Conservation (phyloP, 2,797 vertebrate species). For the Bovichtus variegatus region DNA sequence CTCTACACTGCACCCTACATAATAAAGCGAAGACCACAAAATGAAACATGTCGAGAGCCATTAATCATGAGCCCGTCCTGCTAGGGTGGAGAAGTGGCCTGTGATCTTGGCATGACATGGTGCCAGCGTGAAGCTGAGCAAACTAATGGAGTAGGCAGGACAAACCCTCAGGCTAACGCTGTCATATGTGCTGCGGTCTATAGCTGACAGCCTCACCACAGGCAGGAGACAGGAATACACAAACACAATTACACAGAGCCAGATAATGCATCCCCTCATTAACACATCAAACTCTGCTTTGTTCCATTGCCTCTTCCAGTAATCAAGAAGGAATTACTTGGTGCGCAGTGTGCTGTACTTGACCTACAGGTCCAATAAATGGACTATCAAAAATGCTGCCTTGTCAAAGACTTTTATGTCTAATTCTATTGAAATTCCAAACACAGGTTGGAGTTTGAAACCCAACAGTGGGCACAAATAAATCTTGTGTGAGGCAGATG, state of each 20-base stretch:
- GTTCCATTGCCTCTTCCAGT: neutral
- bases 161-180: constrained; percentile 49
- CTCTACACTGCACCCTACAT: neutral
- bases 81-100: constrained; percentile 19
- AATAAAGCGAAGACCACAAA: neutral
- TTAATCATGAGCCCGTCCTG: constrained; percentile 45
- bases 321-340: neutral
- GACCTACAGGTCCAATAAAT: constrained; percentile 12
- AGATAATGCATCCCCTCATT: constrained; percentile 15
- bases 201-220: constrained; percentile 44
- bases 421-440: constrained; percentile 60
- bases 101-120: constrained; percentile 43
- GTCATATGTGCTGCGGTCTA: constrained; percentile 39
- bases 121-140: constrained; percentile 45
- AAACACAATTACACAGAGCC: constrained; percentile 8
- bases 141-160: constrained; percentile 57
- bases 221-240: constrained; percentile 16
- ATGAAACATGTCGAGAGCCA: constrained; percentile 24
- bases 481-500: constrained; percentile 54
- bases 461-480: constrained; percentile 55
- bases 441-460: constrained; percentile 60
- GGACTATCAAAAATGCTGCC: neutral
- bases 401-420: constrained; percentile 47
- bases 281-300: constrained; percentile 18
- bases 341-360: neutral